A percentile compares a stretch with the other conserved stretches of the same genome.
phyloP scores from a whole-genome alignment of 2,888 invertebrate genomes.

The Cheilosia grossa region DNA sequence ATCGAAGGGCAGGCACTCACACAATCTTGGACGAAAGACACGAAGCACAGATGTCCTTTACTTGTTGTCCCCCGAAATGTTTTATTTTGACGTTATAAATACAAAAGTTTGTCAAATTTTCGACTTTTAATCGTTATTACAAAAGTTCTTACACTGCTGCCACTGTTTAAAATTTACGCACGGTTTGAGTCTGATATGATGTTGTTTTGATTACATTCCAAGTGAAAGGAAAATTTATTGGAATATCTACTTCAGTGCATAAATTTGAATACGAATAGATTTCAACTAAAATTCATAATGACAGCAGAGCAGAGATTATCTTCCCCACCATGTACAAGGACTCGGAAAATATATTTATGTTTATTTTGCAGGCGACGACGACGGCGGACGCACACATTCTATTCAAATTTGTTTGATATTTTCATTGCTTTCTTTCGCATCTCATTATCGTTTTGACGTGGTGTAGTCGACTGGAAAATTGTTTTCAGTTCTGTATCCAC shows the following conservation, averaged over 20 bases:
- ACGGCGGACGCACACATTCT: constrained; percentile 10
- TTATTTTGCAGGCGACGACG: constrained; percentile 12
- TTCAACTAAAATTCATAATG: constrained; percentile 67
- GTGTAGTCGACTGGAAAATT: constrained; percentile 69
- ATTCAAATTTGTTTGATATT: constrained; percentile 59
- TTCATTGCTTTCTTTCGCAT: constrained; percentile 69
- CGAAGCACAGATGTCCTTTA: not conserved
- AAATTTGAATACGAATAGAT: constrained; percentile 70
- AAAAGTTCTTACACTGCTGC: not conserved
- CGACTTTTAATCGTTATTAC: not conserved
- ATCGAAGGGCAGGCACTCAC: too few relatives aligned
- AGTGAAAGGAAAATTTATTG: constrained; percentile 61
- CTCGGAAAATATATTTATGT: constrained; percentile 6
- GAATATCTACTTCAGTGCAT: constrained; percentile 69
- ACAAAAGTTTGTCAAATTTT: not conserved
- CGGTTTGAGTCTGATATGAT: constrained; percentile 59
- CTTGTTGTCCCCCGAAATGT: not conserved
- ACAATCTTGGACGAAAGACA: not conserved
- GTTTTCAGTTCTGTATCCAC: constrained; percentile 58
- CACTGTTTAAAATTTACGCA: constrained; percentile 4
- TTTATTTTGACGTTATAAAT: not conserved
- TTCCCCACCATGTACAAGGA: constrained; percentile 2
- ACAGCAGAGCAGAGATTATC: constrained; percentile 62
- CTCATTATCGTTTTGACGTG: constrained; percentile 65
- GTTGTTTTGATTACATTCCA: constrained; percentile 67